phyloP scores from a whole-genome alignment of 2,888 invertebrate genomes.

The Polydrusus pterygomalis region DNA sequence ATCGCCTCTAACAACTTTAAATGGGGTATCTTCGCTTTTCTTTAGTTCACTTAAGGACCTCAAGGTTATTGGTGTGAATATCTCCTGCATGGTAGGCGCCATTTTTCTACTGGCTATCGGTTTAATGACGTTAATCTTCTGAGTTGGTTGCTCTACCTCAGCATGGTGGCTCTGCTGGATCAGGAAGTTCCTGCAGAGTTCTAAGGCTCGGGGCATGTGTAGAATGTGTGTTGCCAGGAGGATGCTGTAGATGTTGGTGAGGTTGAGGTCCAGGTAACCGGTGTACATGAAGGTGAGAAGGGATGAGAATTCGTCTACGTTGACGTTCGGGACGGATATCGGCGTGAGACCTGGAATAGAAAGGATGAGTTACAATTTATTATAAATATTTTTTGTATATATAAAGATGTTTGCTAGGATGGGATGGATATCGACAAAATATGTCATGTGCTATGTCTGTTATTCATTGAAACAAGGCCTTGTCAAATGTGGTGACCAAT shows the following conservation, averaged over 20 bases:
- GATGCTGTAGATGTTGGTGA: constrained; percentile 83
- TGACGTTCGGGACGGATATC: constrained; percentile 75
- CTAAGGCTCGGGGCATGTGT: constrained; percentile 83
- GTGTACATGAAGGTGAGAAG: constrained; percentile 85
- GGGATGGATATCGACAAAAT: no score
- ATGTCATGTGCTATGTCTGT: no score
- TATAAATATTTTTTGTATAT: not conserved
- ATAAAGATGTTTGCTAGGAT: no score
- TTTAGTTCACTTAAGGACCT: constrained; percentile 59
- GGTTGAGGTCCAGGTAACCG: constrained; percentile 80
- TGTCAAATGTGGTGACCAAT: no score
- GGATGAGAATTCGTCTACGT: constrained; percentile 79
- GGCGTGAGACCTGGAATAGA: constrained; percentile 64
- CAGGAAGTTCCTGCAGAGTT: constrained; percentile 80
- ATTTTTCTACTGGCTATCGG: constrained; percentile 75
- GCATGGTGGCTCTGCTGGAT: constrained; percentile 69
- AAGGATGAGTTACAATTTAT: not conserved
- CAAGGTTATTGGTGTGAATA: constrained; percentile 57
- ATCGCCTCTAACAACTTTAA: constrained; percentile 58
- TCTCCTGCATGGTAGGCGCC: constrained; percentile 64
- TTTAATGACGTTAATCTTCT: constrained; percentile 72
- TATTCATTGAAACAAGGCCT: no score
- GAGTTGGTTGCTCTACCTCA: constrained; percentile 45
- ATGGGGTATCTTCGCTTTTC: constrained; percentile 68
- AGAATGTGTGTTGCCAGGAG: constrained; percentile 82